Percentiles rank a stretch among this genome's conserved stretches.
These are phyloP conservation scores for Drosophila ambigua DNA, from an alignment of 1,140 invertebrate species.

Conservation along the genomic window DNA sequence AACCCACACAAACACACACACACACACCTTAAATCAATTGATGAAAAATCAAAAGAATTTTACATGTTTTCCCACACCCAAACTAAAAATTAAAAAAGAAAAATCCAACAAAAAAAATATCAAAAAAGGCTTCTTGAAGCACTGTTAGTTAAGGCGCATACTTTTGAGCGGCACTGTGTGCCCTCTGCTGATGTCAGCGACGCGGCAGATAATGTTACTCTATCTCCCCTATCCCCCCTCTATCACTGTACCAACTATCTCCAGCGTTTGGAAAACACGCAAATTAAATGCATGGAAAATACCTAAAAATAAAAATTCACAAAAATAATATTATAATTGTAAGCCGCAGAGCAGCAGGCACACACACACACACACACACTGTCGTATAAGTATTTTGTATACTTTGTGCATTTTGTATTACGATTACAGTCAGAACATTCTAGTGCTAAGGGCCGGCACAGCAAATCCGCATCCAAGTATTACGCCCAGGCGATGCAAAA, in stretches of 20 bases:
- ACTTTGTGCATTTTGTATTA: slow-evolving; percentile 53
- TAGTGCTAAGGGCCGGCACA: slow-evolving; percentile 68
- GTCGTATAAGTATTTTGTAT: slow-evolving; percentile 42
- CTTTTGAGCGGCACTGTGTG: slow-evolving; percentile 71
- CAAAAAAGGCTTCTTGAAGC: slow-evolving; percentile 15
- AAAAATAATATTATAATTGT: slow-evolving; percentile 50
- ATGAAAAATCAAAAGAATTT: slow-evolving; percentile 4
- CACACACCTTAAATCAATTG: slow-evolving; percentile 5
- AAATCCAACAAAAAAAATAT: slow-evolving; percentile 2
- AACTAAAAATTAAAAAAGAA: slow-evolving; percentile 22
- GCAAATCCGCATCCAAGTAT: slow-evolving; percentile 59
- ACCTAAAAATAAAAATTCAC: slow-evolving; percentile 18
- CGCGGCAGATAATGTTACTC: slow-evolving; percentile 66
- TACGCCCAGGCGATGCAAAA: slow-evolving; percentile 45
- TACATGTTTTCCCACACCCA: slow-evolving; percentile 12
- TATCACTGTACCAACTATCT: no score
- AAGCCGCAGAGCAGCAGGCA: slow-evolving; percentile 42
- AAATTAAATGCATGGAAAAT: slow-evolving; percentile 45
- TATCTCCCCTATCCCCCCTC: neutral
- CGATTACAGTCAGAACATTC: slow-evolving; percentile 62
- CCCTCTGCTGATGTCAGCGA: slow-evolving; percentile 55
- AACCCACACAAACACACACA: slow-evolving; percentile 32
- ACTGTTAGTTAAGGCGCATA: slow-evolving; percentile 24
- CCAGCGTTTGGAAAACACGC: slow-evolving; percentile 26
- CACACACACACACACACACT: slow-evolving; percentile 22